phyloP scores from a whole-genome alignment of 2,888 invertebrate genomes.

The Therioaphis trifolii region DNA sequence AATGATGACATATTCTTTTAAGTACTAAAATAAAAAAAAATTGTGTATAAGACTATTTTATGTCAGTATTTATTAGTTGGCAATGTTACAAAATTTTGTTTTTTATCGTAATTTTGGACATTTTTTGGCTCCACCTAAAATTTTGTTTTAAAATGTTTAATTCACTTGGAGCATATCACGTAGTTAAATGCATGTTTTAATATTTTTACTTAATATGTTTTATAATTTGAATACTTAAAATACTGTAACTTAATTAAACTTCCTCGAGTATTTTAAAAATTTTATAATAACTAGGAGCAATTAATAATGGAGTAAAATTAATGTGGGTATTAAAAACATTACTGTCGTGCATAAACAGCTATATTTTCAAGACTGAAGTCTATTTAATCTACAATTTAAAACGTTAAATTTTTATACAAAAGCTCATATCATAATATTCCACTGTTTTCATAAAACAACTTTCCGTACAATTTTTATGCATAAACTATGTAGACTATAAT shows the following conservation, averaged over 20 bases:
- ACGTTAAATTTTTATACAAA: too few relatives aligned
- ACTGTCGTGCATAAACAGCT: too few relatives aligned
- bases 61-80: slow-evolving; percentile 46
- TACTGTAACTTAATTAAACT: neutral
- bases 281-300: neutral
- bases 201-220: neutral
- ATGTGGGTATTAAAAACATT: neutral
- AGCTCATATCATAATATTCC: too few relatives aligned
- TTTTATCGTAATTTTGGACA: slow-evolving; percentile 19
- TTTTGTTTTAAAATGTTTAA: neutral
- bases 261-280: neutral
- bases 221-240: neutral
- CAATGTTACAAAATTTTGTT: slow-evolving; percentile 6
- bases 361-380: too few relatives aligned
- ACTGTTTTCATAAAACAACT: too few relatives aligned
- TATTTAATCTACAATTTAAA: too few relatives aligned
- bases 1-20: slow-evolving; percentile 44
- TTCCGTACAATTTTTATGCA: too few relatives aligned
- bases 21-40: slow-evolving; percentile 20
- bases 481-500: too few relatives aligned
- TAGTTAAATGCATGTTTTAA: slow-evolving; percentile 10
- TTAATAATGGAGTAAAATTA: neutral
- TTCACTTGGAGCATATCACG: neutral
- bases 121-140: slow-evolving; percentile 38
- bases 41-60: slow-evolving; percentile 16